phyloP scores from a whole-genome alignment of 2,888 invertebrate genomes.

The Athetis lepigone region DNA sequence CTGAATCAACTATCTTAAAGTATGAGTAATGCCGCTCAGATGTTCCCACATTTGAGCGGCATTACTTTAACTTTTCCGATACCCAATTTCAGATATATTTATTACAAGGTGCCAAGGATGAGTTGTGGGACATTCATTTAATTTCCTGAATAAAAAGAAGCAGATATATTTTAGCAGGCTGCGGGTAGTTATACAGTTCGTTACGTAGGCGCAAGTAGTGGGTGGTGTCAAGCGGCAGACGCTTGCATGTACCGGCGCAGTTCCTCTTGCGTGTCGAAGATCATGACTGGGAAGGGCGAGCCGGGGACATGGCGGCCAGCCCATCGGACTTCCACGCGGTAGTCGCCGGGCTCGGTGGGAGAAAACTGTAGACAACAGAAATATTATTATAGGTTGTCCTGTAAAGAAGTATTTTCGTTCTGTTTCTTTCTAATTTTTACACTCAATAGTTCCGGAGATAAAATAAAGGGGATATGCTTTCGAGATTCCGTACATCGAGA shows the following conservation, averaged over 20 bases:
- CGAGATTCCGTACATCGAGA: too few species aligned
- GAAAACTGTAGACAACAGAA: constrained; percentile 92
- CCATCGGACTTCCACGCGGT: constrained; percentile 98
- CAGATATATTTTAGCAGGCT: background rate
- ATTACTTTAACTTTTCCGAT: background rate
- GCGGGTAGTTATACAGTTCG: constrained; percentile 15
- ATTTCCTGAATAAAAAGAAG: background rate
- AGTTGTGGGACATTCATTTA: background rate
- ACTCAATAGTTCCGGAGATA: too few species aligned
- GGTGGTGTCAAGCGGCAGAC: constrained; percentile 72
- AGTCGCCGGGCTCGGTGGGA: constrained; percentile 99
- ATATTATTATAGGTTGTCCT: too few species aligned
- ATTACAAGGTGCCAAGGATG: background rate
- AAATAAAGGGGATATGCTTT: too few species aligned
- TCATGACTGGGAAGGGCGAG: constrained; percentile 99
- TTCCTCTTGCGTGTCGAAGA: constrained; percentile 99
- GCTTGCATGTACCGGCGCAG: constrained; percentile 92
- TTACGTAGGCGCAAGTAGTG: constrained; percentile 16
- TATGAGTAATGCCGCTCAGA: too few species aligned
- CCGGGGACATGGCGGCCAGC: constrained; percentile 99
- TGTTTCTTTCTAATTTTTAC: too few species aligned
- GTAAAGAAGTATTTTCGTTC: too few species aligned
- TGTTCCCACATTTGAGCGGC: too few species aligned
- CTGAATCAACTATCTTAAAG: too few species aligned
- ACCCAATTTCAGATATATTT: constrained; percentile 15